Conservation (phyloP, 2,888 invertebrate genomes). For the Cheilosia urbana region DNA sequence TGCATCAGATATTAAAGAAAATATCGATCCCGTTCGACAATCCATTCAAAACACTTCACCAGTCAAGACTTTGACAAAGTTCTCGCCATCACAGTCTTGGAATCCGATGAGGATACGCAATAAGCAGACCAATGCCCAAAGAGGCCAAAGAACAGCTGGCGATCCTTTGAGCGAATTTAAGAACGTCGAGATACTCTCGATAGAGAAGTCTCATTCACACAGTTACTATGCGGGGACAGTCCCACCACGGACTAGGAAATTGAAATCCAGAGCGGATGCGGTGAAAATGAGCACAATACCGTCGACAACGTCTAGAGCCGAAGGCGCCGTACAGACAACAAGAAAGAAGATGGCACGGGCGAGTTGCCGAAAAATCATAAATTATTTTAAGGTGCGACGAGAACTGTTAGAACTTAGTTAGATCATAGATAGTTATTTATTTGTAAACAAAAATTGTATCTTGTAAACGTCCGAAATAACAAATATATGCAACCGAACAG, state of each 20-base stretch:
- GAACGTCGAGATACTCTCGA: conserved; percentile 78
- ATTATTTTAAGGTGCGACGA: conserved; percentile 77
- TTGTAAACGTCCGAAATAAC: conserved; percentile 43
- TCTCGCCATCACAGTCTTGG: conserved; percentile 78
- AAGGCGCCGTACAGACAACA: conserved; percentile 78
- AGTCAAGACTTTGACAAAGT: conserved; percentile 53
- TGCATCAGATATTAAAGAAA: conserved; percentile 78
- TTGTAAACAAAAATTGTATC: conserved; percentile 29
- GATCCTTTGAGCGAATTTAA: conserved; percentile 42
- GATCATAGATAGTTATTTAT: conserved; percentile 56
- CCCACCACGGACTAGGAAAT: conserved; percentile 69
- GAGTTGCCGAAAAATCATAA: conserved; percentile 82
- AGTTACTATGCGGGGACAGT: conserved; percentile 83
- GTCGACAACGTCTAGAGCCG: conserved; percentile 45
- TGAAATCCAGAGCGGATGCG: conserved; percentile 62
- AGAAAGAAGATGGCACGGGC: conserved; percentile 77
- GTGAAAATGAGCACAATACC: conserved; percentile 32
- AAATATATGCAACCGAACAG: background rate
- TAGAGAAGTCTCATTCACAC: conserved; percentile 83
- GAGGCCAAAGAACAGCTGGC: conserved; percentile 36
- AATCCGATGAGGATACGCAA: conserved; percentile 80
- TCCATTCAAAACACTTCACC: conserved; percentile 37
- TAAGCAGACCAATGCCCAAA: conserved; percentile 7
- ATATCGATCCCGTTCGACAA: conserved; percentile 16
- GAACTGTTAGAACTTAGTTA: conserved; percentile 35